Conservation (phyloP, 2,113 vertebrate genomes). For the Pseudorasbora parva region DNA sequence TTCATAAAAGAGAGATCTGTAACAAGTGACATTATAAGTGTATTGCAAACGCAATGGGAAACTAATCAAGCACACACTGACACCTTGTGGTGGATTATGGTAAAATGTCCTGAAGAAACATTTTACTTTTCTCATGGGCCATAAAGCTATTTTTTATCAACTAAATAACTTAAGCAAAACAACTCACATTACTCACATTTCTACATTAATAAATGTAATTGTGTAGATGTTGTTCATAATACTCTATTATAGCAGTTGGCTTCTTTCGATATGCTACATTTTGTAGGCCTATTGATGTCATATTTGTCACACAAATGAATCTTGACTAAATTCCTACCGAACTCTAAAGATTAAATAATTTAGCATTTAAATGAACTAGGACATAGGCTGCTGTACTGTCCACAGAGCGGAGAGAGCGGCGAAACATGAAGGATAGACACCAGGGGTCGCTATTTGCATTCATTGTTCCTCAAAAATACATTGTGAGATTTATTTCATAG, state of each 20-base stretch:
- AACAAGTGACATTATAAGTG: not conserved
- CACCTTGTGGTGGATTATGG: constrained; percentile 46
- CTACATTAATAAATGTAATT: not conserved
- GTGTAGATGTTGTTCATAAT: not conserved
- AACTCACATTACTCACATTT: not conserved
- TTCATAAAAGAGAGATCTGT: not conserved
- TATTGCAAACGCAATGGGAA: not conserved
- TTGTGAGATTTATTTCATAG: not conserved
- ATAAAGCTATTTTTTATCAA: not conserved
- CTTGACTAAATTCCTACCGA: not conserved
- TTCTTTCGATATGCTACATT: not conserved
- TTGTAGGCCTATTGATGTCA: not conserved
- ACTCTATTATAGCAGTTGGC: not conserved
- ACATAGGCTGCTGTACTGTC: not conserved
- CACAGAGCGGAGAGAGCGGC: not conserved
- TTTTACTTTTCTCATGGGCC: not conserved
- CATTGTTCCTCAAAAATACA: not conserved
- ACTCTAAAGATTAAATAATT: not conserved
- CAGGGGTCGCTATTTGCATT: not conserved
- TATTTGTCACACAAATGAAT: not conserved
- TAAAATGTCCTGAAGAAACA: not conserved
- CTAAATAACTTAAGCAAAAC: not conserved
- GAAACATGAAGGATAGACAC: not conserved
- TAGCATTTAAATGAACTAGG: not conserved
- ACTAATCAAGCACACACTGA: constrained; percentile 34